Base-by-base conservation (phyloP, 2,797 vertebrate genomes). In the Gobionotothen gibberifrons region DNA sequence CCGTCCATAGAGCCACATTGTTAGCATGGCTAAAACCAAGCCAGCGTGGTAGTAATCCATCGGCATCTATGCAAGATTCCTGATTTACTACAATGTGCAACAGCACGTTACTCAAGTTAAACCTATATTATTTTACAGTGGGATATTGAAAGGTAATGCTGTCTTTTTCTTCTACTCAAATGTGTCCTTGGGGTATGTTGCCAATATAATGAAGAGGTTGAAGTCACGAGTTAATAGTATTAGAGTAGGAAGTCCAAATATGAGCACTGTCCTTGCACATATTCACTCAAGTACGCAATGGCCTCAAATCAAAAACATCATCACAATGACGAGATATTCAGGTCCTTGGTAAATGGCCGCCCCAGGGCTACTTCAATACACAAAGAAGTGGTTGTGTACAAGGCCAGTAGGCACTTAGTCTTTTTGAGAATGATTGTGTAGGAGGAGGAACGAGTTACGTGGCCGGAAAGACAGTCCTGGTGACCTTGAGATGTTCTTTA, bases 261-360 rank as follows among this genome's bases (percentile, higher is more conserved):
- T 22, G 17, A 77, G 44, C n/a, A 0, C 19, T 21, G 56, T 53
- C 59, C 44, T 26, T 46, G 48, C 46, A 48, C 1, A 1, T 46
- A 39, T 60, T 79, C 57, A 52, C n/a, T 52, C n/a, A 64, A 14
- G 82, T 79, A 77, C 2, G 15, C 48, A 78, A 53, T 2, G 14
- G 4, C 69, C 46, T 63, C 43, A 71, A 67, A 80, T 84, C 39
- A 79, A 79, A 85, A 78, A 76, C 43, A 57, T 72, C 15, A 15
- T 69, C 22, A 81, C 71, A 76, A 57, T 67, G 67, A 80, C 9
- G 17, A 40, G 12, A 60, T 49, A 63, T 64, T 83, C 61, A 72
- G 9, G 39, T 83, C 65, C 57, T 59, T 5, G 3, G 48, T 70
- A 71, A 79, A 79, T 74, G 73, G 49, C 57, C 49, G 19, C 19